These are phyloP conservation scores for Actinia tenebrosa DNA, from an alignment of 64 coral and sea anemone genomes.

Conservation along the genomic window DNA sequence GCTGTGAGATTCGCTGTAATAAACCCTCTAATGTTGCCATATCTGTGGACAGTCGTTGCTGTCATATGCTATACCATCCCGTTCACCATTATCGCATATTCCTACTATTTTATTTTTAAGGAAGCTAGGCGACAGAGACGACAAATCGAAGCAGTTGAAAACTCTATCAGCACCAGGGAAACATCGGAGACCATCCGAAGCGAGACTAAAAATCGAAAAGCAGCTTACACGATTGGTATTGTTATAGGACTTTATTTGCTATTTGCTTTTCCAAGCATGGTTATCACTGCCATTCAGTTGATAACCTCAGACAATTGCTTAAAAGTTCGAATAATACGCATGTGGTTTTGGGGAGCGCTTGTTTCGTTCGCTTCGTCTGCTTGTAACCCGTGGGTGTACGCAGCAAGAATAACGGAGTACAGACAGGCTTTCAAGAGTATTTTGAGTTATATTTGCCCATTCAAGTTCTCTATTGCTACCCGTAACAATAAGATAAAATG, in stretches of 20 bases:
- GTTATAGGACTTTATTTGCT: slow-evolving; percentile 61
- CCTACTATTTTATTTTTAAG: slow-evolving; percentile 64
- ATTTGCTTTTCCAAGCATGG: slow-evolving; percentile 60
- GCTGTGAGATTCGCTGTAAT: slow-evolving; percentile 36
- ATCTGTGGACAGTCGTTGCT: slow-evolving; percentile 56
- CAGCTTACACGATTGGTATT: slow-evolving; percentile 66
- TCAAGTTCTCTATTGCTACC: not conserved
- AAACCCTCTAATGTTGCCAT: slow-evolving; percentile 36
- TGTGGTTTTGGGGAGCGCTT: slow-evolving; percentile 75
- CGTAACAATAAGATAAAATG: not conserved
- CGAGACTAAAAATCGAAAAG: slow-evolving; percentile 48
- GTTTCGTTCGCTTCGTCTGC: slow-evolving; percentile 60
- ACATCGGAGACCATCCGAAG: not conserved
- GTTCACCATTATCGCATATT: slow-evolving; percentile 58
- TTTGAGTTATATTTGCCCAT: not conserved
- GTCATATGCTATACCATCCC: slow-evolving; percentile 74
- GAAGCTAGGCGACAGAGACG: slow-evolving; percentile 36
- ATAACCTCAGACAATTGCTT: slow-evolving; percentile 39
- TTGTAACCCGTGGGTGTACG: slow-evolving; percentile 75
- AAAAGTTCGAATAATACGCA: slow-evolving; percentile 35
- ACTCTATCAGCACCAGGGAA: slow-evolving; percentile 2
- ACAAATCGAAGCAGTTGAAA: slow-evolving; percentile 37
- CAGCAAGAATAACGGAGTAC: slow-evolving; percentile 47
- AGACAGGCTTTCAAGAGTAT: slow-evolving; percentile 58
- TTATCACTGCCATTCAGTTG: slow-evolving; percentile 54